phyloP scores from a whole-genome alignment of 2,888 invertebrate genomes.

The Lottia gigantea region DNA sequence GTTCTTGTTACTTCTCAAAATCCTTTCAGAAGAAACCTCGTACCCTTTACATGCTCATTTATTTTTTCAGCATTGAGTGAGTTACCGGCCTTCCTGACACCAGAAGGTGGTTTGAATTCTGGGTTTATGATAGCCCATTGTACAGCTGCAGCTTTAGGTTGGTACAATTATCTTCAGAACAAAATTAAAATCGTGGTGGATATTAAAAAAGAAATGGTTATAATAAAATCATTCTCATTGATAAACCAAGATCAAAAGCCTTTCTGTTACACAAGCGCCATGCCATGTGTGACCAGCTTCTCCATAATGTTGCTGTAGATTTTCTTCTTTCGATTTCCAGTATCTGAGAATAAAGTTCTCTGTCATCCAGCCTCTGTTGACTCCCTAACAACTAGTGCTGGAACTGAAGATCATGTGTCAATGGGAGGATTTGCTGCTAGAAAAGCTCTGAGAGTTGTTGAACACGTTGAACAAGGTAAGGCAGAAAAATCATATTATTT shows the following conservation, averaged over 20 bases:
- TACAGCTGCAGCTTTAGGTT: slow-evolving; percentile 76
- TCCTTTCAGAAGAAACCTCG: too few relatives aligned
- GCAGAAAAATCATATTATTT: background rate
- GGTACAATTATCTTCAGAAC: too few relatives aligned
- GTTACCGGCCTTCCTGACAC: slow-evolving; percentile 76
- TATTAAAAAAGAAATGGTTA: too few relatives aligned
- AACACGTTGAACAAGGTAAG: slow-evolving; percentile 71
- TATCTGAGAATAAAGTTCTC: slow-evolving; percentile 78
- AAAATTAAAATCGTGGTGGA: too few relatives aligned
- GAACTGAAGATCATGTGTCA: slow-evolving; percentile 78
- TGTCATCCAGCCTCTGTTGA: slow-evolving; percentile 78
- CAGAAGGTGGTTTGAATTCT: slow-evolving; percentile 77
- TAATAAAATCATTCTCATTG: too few relatives aligned
- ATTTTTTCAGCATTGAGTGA: slow-evolving; percentile 72
- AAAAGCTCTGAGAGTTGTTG: slow-evolving; percentile 73
- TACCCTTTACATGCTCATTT: background rate
- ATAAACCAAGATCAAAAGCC: too few relatives aligned
- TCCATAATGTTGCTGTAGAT: too few relatives aligned
- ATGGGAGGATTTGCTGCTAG: slow-evolving; percentile 78
- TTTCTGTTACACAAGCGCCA: too few relatives aligned
- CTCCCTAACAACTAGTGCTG: slow-evolving; percentile 76
- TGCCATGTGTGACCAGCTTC: too few relatives aligned
- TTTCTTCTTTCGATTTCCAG: slow-evolving; percentile 59
- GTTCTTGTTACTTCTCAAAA: too few relatives aligned
- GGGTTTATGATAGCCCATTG: slow-evolving; percentile 79